Evolutionary conservation across 2,797 vertebrate species (phyloP).

Genomic region (Pseudomugil gertrudae): DNA sequence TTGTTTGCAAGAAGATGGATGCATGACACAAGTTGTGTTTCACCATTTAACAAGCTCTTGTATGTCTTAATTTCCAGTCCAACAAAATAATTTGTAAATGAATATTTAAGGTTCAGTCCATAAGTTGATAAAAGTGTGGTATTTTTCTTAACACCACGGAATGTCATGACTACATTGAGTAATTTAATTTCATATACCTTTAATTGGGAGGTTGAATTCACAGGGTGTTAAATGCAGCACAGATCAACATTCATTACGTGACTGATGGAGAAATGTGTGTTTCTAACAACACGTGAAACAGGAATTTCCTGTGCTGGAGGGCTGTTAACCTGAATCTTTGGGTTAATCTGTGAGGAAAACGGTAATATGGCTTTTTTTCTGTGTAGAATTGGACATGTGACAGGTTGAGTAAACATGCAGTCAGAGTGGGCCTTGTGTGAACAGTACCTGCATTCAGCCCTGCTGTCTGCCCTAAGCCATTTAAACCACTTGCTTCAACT

Average conservation of each 20-base stretch:
- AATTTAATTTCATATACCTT: slow-evolving; percentile 46
- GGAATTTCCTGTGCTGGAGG: slow-evolving; percentile 74
- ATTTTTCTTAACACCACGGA: slow-evolving; percentile 32
- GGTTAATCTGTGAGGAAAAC: slow-evolving; percentile 81
- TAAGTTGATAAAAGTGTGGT: slow-evolving; percentile 32
- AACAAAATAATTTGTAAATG: slow-evolving; percentile 34
- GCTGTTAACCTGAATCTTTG: slow-evolving; percentile 77
- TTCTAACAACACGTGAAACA: slow-evolving; percentile 59
- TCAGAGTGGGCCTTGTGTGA: slow-evolving; percentile 70
- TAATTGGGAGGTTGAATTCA: slow-evolving; percentile 41
- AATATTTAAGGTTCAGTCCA: slow-evolving; percentile 38
- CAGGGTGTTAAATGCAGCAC: slow-evolving; percentile 27
- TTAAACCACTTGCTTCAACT: slow-evolving; percentile 58
- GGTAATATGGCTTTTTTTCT: slow-evolving; percentile 62
- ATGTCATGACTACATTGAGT: slow-evolving; percentile 21
- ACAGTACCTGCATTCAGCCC: slow-evolving; percentile 81
- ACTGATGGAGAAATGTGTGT: slow-evolving; percentile 38
- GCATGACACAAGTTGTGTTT: slow-evolving; percentile 22
- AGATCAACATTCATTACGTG: slow-evolving; percentile 53
- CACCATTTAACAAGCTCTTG: slow-evolving; percentile 27
- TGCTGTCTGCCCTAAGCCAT: slow-evolving; percentile 52
- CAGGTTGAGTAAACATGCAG: slow-evolving; percentile 77
- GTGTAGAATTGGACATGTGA: slow-evolving; percentile 72
- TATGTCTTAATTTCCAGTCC: slow-evolving; percentile 39
- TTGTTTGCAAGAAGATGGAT: not conserved